Evolutionary conservation across 2,888 invertebrate species (phyloP), one percentile per base, ranked within the genome.

Genomic region (Nemapogon koenigi): DNA sequence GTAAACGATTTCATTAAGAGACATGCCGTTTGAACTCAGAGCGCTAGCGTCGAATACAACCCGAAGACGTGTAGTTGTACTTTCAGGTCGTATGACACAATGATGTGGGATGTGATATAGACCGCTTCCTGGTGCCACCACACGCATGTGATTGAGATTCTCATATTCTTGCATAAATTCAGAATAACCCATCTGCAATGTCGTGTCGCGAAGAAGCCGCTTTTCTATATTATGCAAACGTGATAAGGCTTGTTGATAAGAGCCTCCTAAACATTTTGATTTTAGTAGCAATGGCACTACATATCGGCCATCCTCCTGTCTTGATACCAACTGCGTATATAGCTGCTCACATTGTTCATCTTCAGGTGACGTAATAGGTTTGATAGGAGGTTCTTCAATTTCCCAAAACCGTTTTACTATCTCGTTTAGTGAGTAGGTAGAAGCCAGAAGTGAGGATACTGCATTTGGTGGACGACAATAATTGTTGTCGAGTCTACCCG

Each of bases 11-110:
- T n/a, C n/a, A n/a, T n/a, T n/a, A n/a, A n/a, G n/a, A n/a, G n/a
- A n/a, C n/a, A n/a, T n/a, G n/a, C n/a, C n/a, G n/a, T n/a, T n/a
- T n/a, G n/a, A n/a, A n/a, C n/a, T n/a, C n/a, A n/a, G n/a, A 2
- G 38, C 27, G n/a, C 30, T 31, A 2, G 30, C 40, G 16, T 42
- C 32, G 16, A 42, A 42, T 8, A 42, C 42, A 3, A 42, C 42
- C 4, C 42, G 18, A 3, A 42, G 19, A 13, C 19, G 33, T 7
- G 42, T 40, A 13, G 37, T 39, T 1, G 31, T 8, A 13, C 37
- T 37, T 1, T 28, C 29, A 4, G 39, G 33, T 4, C 37, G 39
- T 10, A 39, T 6, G 4, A 42, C 40, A 8, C 38, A 40, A 17
- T 42, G 42, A 27, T 40, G 40, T 4, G 40, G 39, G 15, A 40